Evolutionary conservation across 2,113 vertebrate species (phyloP).

Genomic region (Hypomesus transpacificus): DNA sequence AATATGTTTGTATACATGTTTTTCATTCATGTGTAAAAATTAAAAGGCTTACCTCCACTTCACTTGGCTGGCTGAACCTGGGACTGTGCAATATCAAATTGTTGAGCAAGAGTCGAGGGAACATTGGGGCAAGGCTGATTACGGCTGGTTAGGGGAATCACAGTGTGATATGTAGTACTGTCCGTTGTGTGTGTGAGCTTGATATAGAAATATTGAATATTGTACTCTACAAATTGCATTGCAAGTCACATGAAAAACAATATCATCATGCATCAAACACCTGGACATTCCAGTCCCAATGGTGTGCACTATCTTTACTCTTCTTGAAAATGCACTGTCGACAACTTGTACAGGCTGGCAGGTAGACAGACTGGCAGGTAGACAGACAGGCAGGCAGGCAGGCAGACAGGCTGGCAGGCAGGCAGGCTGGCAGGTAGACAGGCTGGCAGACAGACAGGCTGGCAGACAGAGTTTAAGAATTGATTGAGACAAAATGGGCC

Average conservation of each 20-base stretch:
- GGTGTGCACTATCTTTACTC: not conserved
- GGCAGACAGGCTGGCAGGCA: not conserved
- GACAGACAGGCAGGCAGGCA: not conserved
- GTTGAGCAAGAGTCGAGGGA: conserved; percentile 53
- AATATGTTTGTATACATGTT: too few species aligned
- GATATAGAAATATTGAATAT: too few species aligned
- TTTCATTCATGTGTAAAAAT: not conserved
- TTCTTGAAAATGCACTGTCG: not conserved
- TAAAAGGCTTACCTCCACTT: too few species aligned
- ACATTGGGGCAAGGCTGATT: conserved; percentile 65
- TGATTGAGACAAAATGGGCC: conserved; percentile 75
- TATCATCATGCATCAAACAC: not conserved
- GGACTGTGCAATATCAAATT: too few species aligned
- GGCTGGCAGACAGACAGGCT: not conserved
- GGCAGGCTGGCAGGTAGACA: not conserved
- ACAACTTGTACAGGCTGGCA: not conserved
- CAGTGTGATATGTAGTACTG: conserved; percentile 27
- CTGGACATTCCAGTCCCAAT: too few species aligned
- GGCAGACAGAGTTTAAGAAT: conserved; percentile 66
- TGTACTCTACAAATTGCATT: too few species aligned
- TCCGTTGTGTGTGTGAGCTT: too few species aligned
- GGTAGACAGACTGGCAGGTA: not conserved
- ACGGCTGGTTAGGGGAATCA: conserved; percentile 54
- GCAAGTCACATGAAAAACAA: not conserved
- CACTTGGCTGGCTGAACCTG: not conserved